A percentile compares a stretch with the other conserved stretches of the same genome.
Evolutionary conservation across 1,140 invertebrate genomes (phyloP).

Genomic region (Drosophila kanapiae): DNA sequence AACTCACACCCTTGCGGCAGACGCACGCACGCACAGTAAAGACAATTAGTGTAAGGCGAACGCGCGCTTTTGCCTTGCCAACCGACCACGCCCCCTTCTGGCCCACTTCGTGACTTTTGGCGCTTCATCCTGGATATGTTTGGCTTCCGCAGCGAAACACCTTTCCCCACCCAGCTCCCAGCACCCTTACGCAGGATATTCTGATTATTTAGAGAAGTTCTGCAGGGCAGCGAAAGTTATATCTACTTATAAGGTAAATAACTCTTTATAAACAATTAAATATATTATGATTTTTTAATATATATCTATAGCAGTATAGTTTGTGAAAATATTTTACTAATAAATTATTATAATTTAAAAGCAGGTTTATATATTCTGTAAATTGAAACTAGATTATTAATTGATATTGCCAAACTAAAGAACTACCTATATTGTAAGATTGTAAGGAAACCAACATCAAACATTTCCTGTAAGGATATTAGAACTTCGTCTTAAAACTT

Average conservation of each 20-base stretch:
- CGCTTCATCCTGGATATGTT: slow-evolving; percentile 63
- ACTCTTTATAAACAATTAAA: not conserved
- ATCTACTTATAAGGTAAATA: no score
- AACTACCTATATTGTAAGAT: no score
- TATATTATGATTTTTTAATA: no score
- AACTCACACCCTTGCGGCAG: slow-evolving; percentile 16
- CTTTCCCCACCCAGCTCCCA: not conserved
- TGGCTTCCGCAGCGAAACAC: slow-evolving; percentile 49
- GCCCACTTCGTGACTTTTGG: slow-evolving; percentile 73
- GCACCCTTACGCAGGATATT: not conserved
- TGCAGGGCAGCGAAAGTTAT: not conserved
- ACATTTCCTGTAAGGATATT: not conserved
- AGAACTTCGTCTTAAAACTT: not conserved
- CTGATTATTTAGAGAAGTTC: not conserved
- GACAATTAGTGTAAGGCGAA: slow-evolving; percentile 78
- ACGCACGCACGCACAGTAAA: slow-evolving; percentile 70
- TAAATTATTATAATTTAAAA: no score
- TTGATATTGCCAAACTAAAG: no score
- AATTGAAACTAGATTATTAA: no score
- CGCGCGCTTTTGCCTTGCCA: slow-evolving; percentile 41
- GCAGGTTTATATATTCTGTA: no score
- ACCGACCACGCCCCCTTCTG: slow-evolving; percentile 4
- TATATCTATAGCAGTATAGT: not conserved
- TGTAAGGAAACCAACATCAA: not conserved
- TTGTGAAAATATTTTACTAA: not conserved